A percentile compares a stretch with the other conserved stretches of the same genome.
Evolutionary conservation across 2,888 invertebrate species (phyloP).

Genomic region (Drosophila yooni): DNA sequence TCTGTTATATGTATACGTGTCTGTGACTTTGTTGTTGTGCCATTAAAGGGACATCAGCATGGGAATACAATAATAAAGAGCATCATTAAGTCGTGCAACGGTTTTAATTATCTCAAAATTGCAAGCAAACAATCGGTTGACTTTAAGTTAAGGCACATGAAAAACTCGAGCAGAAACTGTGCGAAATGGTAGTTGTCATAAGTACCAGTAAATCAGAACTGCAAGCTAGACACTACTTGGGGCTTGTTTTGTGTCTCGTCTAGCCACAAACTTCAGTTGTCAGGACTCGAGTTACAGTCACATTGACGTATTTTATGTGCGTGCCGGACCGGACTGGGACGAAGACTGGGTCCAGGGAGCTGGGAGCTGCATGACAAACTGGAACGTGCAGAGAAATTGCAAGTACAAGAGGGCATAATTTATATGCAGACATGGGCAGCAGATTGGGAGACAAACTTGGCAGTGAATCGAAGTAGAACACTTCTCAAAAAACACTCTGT

Average conservation of each 20-base stretch:
- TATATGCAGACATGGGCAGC: conserved; percentile 74
- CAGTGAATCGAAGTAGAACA: conserved; percentile 55
- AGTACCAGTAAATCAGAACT: conserved; percentile 74
- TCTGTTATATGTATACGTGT: conserved; percentile 11
- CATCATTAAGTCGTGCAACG: conserved; percentile 54
- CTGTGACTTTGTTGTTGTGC: not conserved
- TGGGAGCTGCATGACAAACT: conserved; percentile 57
- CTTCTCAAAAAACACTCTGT: conserved; percentile 42
- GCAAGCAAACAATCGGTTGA: conserved; percentile 11
- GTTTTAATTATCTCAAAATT: conserved; percentile 51
- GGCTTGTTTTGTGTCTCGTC: conserved; percentile 40
- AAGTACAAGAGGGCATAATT: conserved; percentile 73
- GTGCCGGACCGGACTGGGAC: conserved; percentile 32
- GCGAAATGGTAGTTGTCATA: conserved; percentile 57
- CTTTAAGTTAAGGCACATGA: conserved; percentile 33
- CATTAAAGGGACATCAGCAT: conserved; percentile 28
- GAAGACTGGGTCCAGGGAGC: conserved; percentile 10
- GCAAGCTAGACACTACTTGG: conserved; percentile 48
- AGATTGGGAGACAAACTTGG: conserved; percentile 65
- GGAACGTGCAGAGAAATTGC: conserved; percentile 71
- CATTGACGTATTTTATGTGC: conserved; percentile 71
- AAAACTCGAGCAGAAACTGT: conserved; percentile 30
- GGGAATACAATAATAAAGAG: conserved; percentile 30
- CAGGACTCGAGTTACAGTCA: conserved; percentile 48
- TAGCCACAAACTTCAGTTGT: conserved; percentile 57